phyloP scores from a whole-genome alignment of 2,113 vertebrate genomes.

The Tinamus guttatus region DNA sequence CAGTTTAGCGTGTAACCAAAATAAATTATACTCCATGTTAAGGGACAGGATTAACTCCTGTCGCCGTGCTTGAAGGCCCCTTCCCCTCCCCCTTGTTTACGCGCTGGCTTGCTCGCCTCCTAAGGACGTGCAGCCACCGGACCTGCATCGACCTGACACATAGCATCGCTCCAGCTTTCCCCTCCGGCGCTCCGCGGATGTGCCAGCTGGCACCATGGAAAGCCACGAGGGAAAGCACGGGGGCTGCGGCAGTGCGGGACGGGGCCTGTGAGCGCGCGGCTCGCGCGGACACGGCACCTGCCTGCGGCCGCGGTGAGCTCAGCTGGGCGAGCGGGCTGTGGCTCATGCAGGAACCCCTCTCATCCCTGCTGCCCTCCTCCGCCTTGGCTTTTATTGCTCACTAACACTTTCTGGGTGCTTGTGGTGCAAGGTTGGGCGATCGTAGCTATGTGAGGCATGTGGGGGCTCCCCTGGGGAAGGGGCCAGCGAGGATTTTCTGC shows the following conservation, averaged over 20 bases:
- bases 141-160: constrained; percentile 59
- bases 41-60: constrained; percentile 25
- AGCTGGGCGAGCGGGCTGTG: too few species aligned
- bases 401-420: background rate
- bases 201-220: constrained; percentile 31
- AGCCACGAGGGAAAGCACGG: background rate
- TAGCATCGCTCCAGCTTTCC: constrained; percentile 39
- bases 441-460: fast-evolving
- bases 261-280: background rate
- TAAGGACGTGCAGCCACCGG: constrained; percentile 35
- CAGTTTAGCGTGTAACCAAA: background rate
- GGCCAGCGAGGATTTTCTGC: background rate
- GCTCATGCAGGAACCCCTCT: background rate
- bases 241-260: background rate
- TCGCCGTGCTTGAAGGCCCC: background rate
- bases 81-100: constrained; percentile 46
- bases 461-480: background rate
- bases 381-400: background rate
- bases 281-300: background rate
- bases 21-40: background rate
- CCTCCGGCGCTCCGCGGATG: constrained; percentile 11
- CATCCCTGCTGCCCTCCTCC: background rate
- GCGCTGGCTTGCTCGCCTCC: constrained; percentile 15
- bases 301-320: background rate
- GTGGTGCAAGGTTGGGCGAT: background rate